phyloP scores from a whole-genome alignment of 2,797 vertebrate genomes.

The Aulostomus chinensis region DNA sequence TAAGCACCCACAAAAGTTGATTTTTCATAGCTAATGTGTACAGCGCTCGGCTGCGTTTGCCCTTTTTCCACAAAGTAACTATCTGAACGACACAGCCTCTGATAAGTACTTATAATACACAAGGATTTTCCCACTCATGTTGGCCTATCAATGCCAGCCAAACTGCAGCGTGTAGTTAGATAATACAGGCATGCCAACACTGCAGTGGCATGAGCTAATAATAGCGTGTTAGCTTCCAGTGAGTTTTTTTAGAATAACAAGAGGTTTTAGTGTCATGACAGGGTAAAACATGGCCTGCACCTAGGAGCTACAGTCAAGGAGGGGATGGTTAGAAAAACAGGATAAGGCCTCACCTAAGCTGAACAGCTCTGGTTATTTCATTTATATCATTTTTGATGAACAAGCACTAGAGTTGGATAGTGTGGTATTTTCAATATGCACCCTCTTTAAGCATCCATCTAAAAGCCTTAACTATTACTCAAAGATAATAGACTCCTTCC shows the following conservation, averaged over 20 bases:
- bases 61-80: conserved; percentile 57
- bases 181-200: conserved; percentile 72
- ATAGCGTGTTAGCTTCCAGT: conserved; percentile 64
- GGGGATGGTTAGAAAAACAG: conserved; percentile 44
- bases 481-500: conserved; percentile 1
- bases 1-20: conserved; percentile 11
- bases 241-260: conserved; percentile 56
- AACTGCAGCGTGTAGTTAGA: conserved; percentile 74
- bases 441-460: too few species aligned
- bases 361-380: conserved; percentile 11
- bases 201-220: conserved; percentile 68
- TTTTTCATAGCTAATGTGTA: conserved; percentile 5
- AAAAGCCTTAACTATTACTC: background rate
- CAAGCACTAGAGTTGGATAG: too few species aligned
- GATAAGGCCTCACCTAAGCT: conserved; percentile 46
- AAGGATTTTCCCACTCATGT: conserved; percentile 72
- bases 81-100: conserved; percentile 65
- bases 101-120: conserved; percentile 73
- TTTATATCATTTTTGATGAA: conserved; percentile 44
- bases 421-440: too few species aligned
- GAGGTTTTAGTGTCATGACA: conserved; percentile 53
- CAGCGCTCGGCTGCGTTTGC: conserved; percentile 1
- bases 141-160: conserved; percentile 66
- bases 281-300: conserved; percentile 42
- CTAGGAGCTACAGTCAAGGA: conserved; percentile 38